These are phyloP conservation scores for Valencia hispanica DNA, from an alignment of 2,797 vertebrate genomes.

Conservation along the genomic window DNA sequence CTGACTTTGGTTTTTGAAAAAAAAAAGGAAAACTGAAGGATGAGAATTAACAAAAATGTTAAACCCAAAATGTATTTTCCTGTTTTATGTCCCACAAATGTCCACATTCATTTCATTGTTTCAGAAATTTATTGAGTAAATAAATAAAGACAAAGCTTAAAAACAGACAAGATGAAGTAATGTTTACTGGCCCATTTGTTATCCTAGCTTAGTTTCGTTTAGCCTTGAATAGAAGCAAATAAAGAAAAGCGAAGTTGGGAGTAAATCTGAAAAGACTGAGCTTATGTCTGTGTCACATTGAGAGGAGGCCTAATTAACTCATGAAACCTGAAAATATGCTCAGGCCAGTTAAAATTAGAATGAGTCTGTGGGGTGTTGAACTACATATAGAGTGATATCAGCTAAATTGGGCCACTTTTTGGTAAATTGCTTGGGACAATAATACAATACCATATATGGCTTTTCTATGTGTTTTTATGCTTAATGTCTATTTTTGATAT, in stretches of 20 bases:
- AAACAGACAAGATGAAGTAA: neutral
- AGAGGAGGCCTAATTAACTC: neutral
- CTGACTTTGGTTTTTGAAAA: neutral
- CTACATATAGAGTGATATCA: no score
- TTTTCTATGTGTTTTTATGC: no score
- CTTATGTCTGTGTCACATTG: constrained; percentile 7
- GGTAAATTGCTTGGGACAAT: no score
- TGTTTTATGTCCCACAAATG: neutral
- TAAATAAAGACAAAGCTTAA: constrained; percentile 30
- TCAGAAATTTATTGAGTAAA: constrained; percentile 12
- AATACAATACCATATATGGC: no score
- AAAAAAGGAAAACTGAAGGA: neutral
- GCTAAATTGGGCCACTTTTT: no score
- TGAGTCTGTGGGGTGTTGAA: neutral
- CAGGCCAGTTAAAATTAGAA: constrained; percentile 1
- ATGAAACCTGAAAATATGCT: constrained; percentile 1
- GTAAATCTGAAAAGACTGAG: neutral
- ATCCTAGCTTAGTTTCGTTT: neutral
- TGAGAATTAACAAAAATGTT: no score
- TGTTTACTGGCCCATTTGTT: no score
- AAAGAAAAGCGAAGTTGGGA: neutral
- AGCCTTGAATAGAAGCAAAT: neutral
- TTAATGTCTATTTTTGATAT: no score
- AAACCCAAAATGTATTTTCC: neutral
- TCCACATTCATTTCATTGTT: neutral